Conservation (phyloP, 2,888 invertebrate genomes). For the Orthosia gracilis region DNA sequence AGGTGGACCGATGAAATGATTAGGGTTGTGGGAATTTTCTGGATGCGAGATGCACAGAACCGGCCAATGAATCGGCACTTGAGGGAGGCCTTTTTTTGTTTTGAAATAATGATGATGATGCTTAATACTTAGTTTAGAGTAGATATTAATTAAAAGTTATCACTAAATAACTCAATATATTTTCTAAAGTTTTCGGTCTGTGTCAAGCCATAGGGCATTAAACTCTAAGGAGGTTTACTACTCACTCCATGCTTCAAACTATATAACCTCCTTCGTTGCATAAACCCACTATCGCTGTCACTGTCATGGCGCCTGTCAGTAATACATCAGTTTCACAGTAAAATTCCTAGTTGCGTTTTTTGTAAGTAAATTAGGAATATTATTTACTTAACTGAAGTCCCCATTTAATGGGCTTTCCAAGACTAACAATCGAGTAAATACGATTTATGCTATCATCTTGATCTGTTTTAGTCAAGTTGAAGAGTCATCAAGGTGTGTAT, state of each 20-base stretch:
- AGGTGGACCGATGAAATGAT: no score
- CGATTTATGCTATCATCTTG: constrained; percentile 14
- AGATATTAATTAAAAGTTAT: no score
- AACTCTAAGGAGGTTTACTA: constrained; percentile 59
- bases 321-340: constrained; percentile 26
- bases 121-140: no score
- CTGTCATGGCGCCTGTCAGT: constrained; percentile 45
- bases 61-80: no score
- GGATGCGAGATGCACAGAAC: no score
- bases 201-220: constrained; percentile 37
- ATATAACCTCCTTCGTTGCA: constrained; percentile 50
- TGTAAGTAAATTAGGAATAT: constrained; percentile 40
- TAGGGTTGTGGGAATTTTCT: no score
- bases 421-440: constrained; percentile 47
- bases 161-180: no score
- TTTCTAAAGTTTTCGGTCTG: constrained; percentile 36
- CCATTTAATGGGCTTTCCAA: constrained; percentile 67
- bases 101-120: no score
- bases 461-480: constrained; percentile 53
- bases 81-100: no score
- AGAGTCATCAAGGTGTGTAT: constrained; percentile 8
- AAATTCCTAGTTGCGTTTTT: constrained; percentile 54
- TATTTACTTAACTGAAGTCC: constrained; percentile 64
- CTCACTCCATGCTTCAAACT: constrained; percentile 39
- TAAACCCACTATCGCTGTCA: constrained; percentile 38